Evolutionary conservation across 2,113 vertebrate genomes (phyloP).

Genomic region (Passer montanus): DNA sequence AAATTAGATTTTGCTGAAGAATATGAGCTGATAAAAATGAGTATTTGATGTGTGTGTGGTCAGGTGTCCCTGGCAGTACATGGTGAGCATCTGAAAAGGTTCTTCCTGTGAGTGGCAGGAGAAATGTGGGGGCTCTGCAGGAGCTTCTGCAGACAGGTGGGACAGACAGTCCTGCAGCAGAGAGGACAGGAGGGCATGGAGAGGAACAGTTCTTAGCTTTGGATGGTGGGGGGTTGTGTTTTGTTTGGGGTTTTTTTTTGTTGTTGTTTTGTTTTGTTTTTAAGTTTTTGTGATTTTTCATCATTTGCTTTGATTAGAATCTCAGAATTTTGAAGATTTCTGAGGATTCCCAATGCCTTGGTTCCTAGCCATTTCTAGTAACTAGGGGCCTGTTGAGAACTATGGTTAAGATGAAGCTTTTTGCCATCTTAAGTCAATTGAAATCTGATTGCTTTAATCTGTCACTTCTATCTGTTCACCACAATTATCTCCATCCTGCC

Average conservation of each 20-base stretch:
- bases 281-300: neutral
- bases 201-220: neutral
- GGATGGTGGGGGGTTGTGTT: neutral
- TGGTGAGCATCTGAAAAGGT: neutral
- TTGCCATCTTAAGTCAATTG: neutral
- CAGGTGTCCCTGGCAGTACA: neutral
- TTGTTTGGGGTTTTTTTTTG: neutral
- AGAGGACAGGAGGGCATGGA: neutral
- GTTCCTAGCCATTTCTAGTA: neutral
- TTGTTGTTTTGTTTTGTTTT: neutral
- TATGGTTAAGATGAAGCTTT: neutral
- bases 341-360: neutral
- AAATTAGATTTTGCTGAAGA: neutral
- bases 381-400: neutral
- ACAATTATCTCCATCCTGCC: neutral
- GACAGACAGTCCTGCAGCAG: neutral
- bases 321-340: neutral
- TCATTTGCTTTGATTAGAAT: neutral
- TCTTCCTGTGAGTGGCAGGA: accelerated
- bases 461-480: neutral
- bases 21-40: neutral
- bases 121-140: neutral
- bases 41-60: neutral
- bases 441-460: neutral
- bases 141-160: neutral